Conservation (phyloP, 2,113 vertebrate genomes). For the Lethenteron reissneri region DNA sequence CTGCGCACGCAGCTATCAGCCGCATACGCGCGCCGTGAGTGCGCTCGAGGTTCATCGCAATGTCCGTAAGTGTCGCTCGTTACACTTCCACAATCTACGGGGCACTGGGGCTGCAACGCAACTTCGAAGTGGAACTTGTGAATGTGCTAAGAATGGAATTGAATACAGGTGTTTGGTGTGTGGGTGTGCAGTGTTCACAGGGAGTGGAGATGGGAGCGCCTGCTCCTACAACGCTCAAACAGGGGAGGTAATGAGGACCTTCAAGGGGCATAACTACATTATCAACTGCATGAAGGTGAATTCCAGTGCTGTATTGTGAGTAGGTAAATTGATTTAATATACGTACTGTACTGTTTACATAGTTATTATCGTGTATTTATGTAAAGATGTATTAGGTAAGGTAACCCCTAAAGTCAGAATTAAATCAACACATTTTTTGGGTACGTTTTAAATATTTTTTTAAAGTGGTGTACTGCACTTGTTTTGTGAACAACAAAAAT, state of each 20-base stretch:
- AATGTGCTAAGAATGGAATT: not conserved
- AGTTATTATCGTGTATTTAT: too few relatives aligned
- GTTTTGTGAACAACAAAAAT: too few relatives aligned
- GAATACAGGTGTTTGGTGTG: not conserved
- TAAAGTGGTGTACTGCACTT: too few relatives aligned
- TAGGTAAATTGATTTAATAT: too few relatives aligned
- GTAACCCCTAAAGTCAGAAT: too few relatives aligned
- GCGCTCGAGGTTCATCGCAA: conserved; percentile 34
- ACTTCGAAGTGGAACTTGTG: not conserved
- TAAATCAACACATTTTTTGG: too few relatives aligned
- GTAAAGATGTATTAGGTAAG: too few relatives aligned
- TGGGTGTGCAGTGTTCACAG: conserved; percentile 34
- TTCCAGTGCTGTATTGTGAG: too few relatives aligned
- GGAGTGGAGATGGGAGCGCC: conserved; percentile 36
- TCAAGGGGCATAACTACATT: conserved; percentile 36
- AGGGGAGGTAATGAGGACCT: conserved; percentile 30
- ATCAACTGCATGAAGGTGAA: conserved; percentile 45
- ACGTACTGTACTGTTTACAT: too few relatives aligned
- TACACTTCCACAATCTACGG: not conserved
- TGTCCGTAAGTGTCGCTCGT: conserved; percentile 26
- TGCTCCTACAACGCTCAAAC: conserved; percentile 35
- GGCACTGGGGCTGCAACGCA: not conserved
- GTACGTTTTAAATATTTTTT: too few relatives aligned
- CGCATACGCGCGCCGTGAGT: conserved; percentile 37
- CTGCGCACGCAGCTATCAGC: conserved; percentile 26